Conservation (phyloP, 2,113 vertebrate species). For the Pholis gunnellus region DNA sequence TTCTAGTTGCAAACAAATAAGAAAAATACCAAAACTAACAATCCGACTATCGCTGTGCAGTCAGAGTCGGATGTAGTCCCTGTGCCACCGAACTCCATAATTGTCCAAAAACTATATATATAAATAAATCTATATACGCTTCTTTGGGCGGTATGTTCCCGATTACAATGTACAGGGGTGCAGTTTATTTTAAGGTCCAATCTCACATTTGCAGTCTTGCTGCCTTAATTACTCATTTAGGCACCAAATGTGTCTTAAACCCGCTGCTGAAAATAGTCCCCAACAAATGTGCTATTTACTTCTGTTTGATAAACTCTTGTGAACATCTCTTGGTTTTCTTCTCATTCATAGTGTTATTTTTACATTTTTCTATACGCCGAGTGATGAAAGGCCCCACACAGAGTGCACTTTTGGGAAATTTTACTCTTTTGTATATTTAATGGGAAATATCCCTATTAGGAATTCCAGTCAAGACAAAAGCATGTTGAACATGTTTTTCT, state of each 20-base stretch:
- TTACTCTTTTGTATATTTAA: not conserved
- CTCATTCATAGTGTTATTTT: not conserved
- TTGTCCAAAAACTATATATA: not conserved
- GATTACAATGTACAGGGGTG: not conserved
- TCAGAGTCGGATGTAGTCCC: not conserved
- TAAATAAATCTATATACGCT: too few relatives aligned
- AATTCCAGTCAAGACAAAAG: slow-evolving; percentile 6
- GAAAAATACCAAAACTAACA: not conserved
- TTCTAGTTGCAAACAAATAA: slow-evolving; percentile 1
- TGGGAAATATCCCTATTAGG: slow-evolving; percentile 13
- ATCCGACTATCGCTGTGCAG: not conserved
- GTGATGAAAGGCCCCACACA: slow-evolving; percentile 3
- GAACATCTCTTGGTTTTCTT: not conserved
- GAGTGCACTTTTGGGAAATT: not conserved
- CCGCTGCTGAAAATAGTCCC: not conserved
- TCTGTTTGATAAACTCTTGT: not conserved
- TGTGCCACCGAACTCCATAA: not conserved
- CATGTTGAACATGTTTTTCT: not conserved
- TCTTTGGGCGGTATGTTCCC: not conserved
- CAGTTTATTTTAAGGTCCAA: not conserved
- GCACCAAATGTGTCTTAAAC: not conserved
- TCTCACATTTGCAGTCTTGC: not conserved
- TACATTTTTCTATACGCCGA: not conserved
- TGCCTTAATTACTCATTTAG: not conserved
- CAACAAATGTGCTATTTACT: not conserved